phyloP scores from a whole-genome alignment of 2,888 invertebrate genomes.

The Cephus runcator region DNA sequence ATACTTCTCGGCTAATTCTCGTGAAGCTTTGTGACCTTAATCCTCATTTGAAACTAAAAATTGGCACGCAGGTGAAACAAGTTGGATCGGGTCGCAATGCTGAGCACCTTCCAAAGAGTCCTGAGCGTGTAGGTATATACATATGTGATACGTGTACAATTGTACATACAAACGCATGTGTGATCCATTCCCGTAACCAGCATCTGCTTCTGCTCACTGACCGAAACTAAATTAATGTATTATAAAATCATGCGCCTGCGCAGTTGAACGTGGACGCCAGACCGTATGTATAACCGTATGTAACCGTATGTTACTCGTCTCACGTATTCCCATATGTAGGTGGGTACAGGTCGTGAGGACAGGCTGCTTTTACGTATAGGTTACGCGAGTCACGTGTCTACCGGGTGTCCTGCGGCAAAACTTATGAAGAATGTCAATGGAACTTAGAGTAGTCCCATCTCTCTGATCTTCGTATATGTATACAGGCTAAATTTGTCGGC shows the following conservation, averaged over 20 bases:
- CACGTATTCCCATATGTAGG: neutral
- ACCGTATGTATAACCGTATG: too few relatives aligned
- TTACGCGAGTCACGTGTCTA: neutral
- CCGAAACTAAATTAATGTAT: neutral
- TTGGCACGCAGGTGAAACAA: neutral
- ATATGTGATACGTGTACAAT: too few relatives aligned
- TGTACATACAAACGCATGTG: too few relatives aligned
- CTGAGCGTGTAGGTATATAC: neutral
- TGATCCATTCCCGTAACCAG: too few relatives aligned
- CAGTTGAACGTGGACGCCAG: neutral
- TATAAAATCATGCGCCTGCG: neutral
- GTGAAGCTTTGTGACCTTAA: slow-evolving; percentile 20
- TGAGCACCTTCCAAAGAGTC: neutral
- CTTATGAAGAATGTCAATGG: neutral
- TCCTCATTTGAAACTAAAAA: slow-evolving; percentile 9
- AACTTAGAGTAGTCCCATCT: neutral
- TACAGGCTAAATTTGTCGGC: neutral
- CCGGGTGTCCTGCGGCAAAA: neutral
- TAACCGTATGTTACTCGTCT: neutral
- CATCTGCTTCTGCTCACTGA: neutral
- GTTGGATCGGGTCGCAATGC: neutral
- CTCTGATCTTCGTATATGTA: neutral
- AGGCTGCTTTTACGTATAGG: neutral
- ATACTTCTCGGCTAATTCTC: slow-evolving; percentile 14
- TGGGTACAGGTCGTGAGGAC: neutral